phyloP scores from a whole-genome alignment of 2,113 vertebrate species.

The Cygnus atratus region DNA sequence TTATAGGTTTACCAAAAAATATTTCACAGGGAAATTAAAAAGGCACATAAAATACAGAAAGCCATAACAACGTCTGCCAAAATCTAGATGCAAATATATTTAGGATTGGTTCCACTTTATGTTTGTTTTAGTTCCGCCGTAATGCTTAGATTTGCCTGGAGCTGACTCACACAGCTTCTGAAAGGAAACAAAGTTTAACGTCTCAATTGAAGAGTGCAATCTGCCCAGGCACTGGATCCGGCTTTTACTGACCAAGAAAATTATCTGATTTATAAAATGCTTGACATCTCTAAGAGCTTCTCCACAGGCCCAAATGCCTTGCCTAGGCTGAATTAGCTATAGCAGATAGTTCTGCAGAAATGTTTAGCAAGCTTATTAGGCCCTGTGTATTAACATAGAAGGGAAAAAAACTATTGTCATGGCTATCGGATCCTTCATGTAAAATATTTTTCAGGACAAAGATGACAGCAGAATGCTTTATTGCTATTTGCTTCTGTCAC shows the following conservation, averaged over 20 bases:
- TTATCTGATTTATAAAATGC: constrained; percentile 39
- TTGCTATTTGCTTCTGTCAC: background rate
- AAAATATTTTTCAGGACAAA: background rate
- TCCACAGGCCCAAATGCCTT: background rate
- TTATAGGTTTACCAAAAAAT: constrained; percentile 29
- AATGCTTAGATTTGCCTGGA: constrained; percentile 9
- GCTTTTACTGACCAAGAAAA: constrained; percentile 52
- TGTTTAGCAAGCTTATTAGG: constrained; percentile 35
- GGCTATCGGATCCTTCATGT: background rate
- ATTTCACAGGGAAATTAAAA: constrained; percentile 32
- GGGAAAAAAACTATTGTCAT: background rate
- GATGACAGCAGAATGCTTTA: background rate
- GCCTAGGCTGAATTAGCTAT: background rate
- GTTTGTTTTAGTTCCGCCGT: constrained; percentile 55
- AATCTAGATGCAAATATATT: constrained; percentile 57
- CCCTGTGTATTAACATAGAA: background rate
- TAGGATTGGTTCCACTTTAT: constrained; percentile 61
- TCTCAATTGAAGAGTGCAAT: constrained; percentile 18
- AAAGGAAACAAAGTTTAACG: constrained; percentile 40
- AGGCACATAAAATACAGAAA: constrained; percentile 47
- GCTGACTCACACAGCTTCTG: constrained; percentile 44
- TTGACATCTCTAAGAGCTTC: constrained; percentile 38
- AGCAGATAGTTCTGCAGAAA: constrained; percentile 7
- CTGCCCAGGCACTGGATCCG: constrained; percentile 8
- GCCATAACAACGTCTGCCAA: constrained; percentile 52